Base-by-base conservation (phyloP, 2,797 vertebrate species). In the Epinephelus malabaricus region DNA sequence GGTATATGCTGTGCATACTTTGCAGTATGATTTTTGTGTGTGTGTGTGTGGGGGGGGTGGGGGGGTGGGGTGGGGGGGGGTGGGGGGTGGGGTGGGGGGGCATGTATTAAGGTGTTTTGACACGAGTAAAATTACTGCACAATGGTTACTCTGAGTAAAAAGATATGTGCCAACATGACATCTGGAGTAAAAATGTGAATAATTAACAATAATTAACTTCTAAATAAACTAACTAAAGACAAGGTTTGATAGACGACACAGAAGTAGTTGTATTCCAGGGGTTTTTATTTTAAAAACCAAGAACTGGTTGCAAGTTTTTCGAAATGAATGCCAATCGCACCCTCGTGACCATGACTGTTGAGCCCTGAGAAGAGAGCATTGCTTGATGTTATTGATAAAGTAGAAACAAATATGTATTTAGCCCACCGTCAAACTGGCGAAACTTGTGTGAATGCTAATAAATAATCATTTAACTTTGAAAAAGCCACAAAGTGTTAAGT, bases 121-220 rank as follows among this genome's bases (percentile, higher is more conserved):
- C 78, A 64, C 1, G 18, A 47, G 73, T 60, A 59, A 78, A 87
- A 83, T 87, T 74, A 77, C 78, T 27, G 49, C 50, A 17, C 55
- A 81, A 74, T 85, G 50, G 73, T 68, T 62, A 73, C 64, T 55
- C 21, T 2, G 61, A 74, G 74, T 76, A 68, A 78, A 77, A 79
- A 82, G 75, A 82, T 64, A 55, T 46, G 30, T 70, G 69, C 54
- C 73, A 34, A 74, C 43, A 69, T 79, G 77, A 83, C 76, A 73
- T 45, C 25, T 49, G 55, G 65, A 75, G 82, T 84, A 79, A 87
- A 30, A 88, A 82, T 59, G 21, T 85, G 85, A 91, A 78, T 85
- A 90, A 90, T 92, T 87, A 89, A 79, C 77, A 77, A 75, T 74
- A 86, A 91, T 89, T 75, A 88, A 70, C 23, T 83, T 67, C 62